Percentiles rank a stretch among this genome's conserved stretches.
These are phyloP conservation scores for Platygyra sinensis DNA, from an alignment of 64 coral and sea anemone genomes.

Conservation along the genomic window DNA sequence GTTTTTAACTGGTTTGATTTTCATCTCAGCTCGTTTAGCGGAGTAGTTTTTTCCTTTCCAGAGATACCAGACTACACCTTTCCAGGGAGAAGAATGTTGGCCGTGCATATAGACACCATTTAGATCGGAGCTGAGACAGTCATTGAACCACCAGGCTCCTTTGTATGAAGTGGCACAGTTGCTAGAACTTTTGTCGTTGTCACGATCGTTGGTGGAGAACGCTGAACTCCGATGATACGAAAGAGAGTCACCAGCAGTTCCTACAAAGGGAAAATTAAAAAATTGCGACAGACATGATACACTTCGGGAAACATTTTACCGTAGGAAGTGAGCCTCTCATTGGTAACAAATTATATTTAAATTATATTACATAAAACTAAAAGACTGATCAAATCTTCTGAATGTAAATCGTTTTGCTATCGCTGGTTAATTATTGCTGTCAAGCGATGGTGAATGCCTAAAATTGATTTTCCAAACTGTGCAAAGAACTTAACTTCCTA, in stretches of 20 bases:
- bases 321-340: neutral
- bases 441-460: too few relatives aligned
- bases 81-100: neutral
- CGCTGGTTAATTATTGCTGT: too few relatives aligned
- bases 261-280: neutral
- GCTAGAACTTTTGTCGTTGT: neutral
- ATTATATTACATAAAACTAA: too few relatives aligned
- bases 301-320: too few relatives aligned
- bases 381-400: too few relatives aligned
- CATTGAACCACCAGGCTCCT: neutral
- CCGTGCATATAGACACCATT: constrained; percentile 25
- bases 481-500: too few relatives aligned
- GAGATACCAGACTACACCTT: neutral
- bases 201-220: constrained; percentile 11
- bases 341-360: too few relatives aligned
- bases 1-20: too few relatives aligned
- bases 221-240: neutral
- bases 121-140: neutral
- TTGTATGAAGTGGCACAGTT: neutral
- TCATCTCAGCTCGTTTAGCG: too few relatives aligned
- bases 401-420: too few relatives aligned
- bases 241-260: neutral
- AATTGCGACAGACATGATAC: too few relatives aligned
- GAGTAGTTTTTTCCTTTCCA: constrained; percentile 40
- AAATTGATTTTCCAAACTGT: too few relatives aligned